Evolutionary conservation across 2,888 invertebrate genomes (phyloP).

Genomic region (Acrobasis repandana): DNA sequence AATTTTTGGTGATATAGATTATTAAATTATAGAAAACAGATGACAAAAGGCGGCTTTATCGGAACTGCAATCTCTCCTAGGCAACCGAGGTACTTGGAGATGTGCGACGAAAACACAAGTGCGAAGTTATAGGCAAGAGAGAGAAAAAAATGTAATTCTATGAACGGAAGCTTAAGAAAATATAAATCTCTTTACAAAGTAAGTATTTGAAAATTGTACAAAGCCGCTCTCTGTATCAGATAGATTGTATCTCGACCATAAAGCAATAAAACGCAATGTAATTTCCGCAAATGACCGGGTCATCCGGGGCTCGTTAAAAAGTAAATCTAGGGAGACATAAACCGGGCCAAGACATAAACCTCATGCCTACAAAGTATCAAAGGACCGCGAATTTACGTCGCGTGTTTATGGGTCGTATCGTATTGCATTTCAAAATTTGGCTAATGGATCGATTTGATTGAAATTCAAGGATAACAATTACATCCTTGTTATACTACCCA

Average conservation of each 20-base stretch:
- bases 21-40: no score
- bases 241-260: background rate
- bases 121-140: no score
- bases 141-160: no score
- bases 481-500: no score
- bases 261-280: conserved; percentile 4
- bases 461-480: background rate
- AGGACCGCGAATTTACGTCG: background rate
- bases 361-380: background rate
- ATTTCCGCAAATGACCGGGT: conserved; percentile 11
- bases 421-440: background rate
- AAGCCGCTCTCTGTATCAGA: background rate
- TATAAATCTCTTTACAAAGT: no score
- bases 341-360: background rate
- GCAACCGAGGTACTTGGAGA: no score
- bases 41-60: no score
- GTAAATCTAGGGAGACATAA: conserved; percentile 8
- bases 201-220: no score
- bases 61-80: no score
- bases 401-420: background rate
- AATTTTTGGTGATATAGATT: no score
- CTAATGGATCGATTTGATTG: background rate
- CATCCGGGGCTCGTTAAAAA: conserved; percentile 11
- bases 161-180: no score
- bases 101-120: no score